Conservation (phyloP, 2,113 vertebrate genomes). For the Leptosomus discolor region DNA sequence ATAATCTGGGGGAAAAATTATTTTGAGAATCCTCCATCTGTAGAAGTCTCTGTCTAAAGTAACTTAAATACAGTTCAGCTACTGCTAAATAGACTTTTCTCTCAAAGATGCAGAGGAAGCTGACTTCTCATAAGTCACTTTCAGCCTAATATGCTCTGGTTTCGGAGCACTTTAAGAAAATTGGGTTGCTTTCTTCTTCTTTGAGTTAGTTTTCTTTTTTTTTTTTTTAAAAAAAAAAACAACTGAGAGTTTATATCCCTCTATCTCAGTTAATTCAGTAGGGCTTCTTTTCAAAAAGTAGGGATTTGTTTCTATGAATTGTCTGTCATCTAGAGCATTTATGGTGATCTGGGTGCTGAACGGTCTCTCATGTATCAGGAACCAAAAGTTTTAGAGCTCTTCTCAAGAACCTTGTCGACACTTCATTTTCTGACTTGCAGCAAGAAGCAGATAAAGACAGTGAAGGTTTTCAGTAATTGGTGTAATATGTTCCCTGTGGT, state of each 20-base stretch:
- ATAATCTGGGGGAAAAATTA: background rate
- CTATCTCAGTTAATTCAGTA: background rate
- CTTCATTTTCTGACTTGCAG: background rate
- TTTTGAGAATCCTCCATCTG: background rate
- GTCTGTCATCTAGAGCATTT: background rate
- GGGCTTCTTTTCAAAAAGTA: background rate
- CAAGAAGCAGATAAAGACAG: background rate
- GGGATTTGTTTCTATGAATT: background rate
- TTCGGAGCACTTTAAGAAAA: background rate
- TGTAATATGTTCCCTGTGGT: background rate
- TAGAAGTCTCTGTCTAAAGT: background rate
- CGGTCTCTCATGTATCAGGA: background rate
- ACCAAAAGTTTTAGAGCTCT: background rate
- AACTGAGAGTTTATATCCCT: background rate
- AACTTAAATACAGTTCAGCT: background rate
- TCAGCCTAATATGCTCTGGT: background rate
- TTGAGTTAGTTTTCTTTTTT: background rate
- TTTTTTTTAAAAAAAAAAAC: too few relatives aligned
- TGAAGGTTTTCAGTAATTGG: constrained; percentile 7
- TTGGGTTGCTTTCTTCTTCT: background rate
- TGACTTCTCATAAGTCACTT: background rate
- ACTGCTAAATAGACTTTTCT: background rate
- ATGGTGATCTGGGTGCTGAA: background rate
- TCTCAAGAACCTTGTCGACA: background rate
- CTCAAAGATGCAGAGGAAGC: background rate